Conservation (phyloP, 2,113 vertebrate species). For the Atlantisia rogersi region DNA sequence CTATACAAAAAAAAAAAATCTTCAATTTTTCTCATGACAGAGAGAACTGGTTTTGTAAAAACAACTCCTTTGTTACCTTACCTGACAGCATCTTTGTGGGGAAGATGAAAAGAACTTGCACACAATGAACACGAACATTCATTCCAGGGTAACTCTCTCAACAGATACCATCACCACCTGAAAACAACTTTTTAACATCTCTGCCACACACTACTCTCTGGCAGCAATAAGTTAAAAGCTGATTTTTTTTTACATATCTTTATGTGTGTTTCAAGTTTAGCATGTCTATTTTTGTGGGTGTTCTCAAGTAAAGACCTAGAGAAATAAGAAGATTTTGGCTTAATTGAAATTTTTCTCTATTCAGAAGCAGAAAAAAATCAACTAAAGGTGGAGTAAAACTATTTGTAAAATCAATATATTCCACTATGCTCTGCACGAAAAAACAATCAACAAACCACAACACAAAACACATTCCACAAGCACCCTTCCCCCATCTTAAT, state of each 20-base stretch:
- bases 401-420: background rate
- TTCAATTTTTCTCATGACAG: background rate
- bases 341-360: background rate
- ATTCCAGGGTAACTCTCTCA: background rate
- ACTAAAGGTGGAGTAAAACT: background rate
- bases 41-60: background rate
- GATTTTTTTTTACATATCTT: background rate
- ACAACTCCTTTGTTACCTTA: background rate
- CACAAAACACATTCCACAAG: background rate
- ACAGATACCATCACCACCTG: background rate
- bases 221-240: background rate
- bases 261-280: background rate
- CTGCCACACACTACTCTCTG: background rate
- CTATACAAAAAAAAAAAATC: background rate
- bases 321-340: background rate
- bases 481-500: background rate
- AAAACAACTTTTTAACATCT: background rate
- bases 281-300: background rate
- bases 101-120: background rate
- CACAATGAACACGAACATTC: fast-evolving
- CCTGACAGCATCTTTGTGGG: background rate
- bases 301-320: background rate
- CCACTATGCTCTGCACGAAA: background rate
- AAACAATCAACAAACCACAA: background rate
- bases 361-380: background rate